Evolutionary conservation across 2,888 invertebrate genomes (phyloP), one percentile per base, ranked within the genome.

Genomic region (Trachelus stipa): DNA sequence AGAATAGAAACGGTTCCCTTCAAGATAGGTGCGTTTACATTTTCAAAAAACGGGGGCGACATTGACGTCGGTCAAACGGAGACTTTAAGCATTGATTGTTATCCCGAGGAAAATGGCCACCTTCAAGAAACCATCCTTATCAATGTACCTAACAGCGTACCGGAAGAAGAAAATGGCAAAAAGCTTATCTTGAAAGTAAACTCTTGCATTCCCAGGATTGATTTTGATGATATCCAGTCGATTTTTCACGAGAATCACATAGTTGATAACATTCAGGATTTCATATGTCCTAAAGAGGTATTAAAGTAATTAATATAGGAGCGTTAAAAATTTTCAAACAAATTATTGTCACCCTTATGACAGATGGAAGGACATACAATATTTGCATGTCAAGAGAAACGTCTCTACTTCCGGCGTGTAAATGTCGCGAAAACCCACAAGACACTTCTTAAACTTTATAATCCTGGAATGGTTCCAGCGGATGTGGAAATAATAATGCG

Each of bases 161-260:
- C 93, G 0, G 92, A 92, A n/a, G 92, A 93, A 83, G 91, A 92
- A 30, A 86, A 92, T 31, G 94, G 93, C 0, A 93, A 92, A 73
- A 91, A 90, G 3, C 84, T 94, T 0, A 92, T 84, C 69, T 85
- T 95, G 11, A 91, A 92, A 2, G 94, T 93, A 3, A 92, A 92
- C 30, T 94, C 94, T 34, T 93, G 93, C n/a, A 90, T 94, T 85
- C 94, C 95, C 0, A 90, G 90, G 12, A 86, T 95, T 77, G 93
- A 94, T 86, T 93, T 94, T 78, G 91, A 92, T 87, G 93, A 94
- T 86, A 87, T 93, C 34, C 92, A 93, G 76, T 92, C 92, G 3
- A 94, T 95, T 1, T 95, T 95, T 86, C 92, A 92, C 79, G 94
- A 94, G 87, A 94, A 94, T 84, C 92, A 93, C 33, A 92, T 95